phyloP scores from a whole-genome alignment of 2,888 invertebrate genomes.

The Harpalus rubripes region DNA sequence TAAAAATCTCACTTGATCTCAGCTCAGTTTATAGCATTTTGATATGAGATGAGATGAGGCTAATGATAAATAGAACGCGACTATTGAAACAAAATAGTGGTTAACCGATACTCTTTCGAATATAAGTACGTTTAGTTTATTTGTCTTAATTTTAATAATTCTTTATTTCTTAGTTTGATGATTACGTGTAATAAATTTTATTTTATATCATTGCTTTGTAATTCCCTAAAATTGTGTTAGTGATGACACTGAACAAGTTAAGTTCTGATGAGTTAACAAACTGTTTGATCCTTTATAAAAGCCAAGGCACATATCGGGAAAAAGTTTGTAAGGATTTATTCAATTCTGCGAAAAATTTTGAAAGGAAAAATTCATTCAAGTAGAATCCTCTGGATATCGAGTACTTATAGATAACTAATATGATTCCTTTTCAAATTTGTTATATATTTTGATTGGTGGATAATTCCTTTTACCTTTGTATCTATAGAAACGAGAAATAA shows the following conservation, averaged over 20 bases:
- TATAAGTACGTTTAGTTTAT: too few species aligned
- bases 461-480: too few species aligned
- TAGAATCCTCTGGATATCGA: slow-evolving; percentile 20
- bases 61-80: too few species aligned
- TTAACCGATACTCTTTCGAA: too few species aligned
- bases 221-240: neutral
- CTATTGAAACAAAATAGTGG: too few species aligned
- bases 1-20: too few species aligned
- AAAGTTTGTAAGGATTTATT: slow-evolving; percentile 41
- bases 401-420: slow-evolving; percentile 13
- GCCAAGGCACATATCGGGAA: slow-evolving; percentile 10
- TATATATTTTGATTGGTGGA: neutral
- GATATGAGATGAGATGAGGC: too few species aligned
- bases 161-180: too few species aligned
- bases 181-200: neutral
- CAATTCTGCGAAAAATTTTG: slow-evolving; percentile 26
- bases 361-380: slow-evolving; percentile 25
- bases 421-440: neutral
- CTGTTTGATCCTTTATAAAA: slow-evolving; percentile 39
- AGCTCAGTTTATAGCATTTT: too few species aligned
- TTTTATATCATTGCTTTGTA: neutral
- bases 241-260: slow-evolving; percentile 17
- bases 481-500: too few species aligned
- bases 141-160: too few species aligned
- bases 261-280: slow-evolving; percentile 39